These are phyloP conservation scores for Diadegma fenestrale DNA, from an alignment of 2,888 invertebrate genomes.

Conservation along the genomic window DNA sequence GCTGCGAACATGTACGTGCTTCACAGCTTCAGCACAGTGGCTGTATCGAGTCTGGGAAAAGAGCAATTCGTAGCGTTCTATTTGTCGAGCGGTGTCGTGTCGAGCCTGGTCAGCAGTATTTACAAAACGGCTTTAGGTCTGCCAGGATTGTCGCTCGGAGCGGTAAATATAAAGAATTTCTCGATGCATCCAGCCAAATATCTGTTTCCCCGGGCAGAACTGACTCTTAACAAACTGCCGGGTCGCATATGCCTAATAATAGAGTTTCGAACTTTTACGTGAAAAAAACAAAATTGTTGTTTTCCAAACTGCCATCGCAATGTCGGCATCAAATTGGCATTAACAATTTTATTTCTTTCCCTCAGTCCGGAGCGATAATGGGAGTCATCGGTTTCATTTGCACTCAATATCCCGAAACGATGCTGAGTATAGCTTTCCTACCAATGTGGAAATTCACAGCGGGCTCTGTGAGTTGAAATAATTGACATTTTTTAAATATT, in stretches of 20 bases:
- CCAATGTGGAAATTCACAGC: constrained; percentile 96
- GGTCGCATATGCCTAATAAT: no score
- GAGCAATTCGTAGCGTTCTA: constrained; percentile 97
- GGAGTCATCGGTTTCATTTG: constrained; percentile 95
- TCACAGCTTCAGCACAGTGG: constrained; percentile 91
- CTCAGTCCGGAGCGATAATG: constrained; percentile 98
- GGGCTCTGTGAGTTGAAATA: constrained; percentile 88
- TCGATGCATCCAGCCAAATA: background rate
- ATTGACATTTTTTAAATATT: constrained; percentile 22
- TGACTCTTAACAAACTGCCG: no score
- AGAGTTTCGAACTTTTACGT: no score
- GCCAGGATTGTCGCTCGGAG: constrained; percentile 94
- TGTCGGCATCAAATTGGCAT: background rate
- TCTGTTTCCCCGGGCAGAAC: no score
- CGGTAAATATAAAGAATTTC: constrained; percentile 88
- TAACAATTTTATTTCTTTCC: constrained; percentile 29
- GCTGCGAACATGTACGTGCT: constrained; percentile 98
- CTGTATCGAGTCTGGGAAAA: constrained; percentile 91
- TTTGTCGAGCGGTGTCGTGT: constrained; percentile 94
- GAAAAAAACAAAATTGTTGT: no score
- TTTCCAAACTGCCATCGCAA: no score
- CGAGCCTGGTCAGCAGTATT: constrained; percentile 93
- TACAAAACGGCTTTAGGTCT: constrained; percentile 90
- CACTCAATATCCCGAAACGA: constrained; percentile 94
- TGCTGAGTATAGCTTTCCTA: constrained; percentile 94